Percentiles rank a stretch among this genome's conserved stretches.
Evolutionary conservation across 1,140 invertebrate genomes (phyloP).

Genomic region (Anadara kagoshimensis): DNA sequence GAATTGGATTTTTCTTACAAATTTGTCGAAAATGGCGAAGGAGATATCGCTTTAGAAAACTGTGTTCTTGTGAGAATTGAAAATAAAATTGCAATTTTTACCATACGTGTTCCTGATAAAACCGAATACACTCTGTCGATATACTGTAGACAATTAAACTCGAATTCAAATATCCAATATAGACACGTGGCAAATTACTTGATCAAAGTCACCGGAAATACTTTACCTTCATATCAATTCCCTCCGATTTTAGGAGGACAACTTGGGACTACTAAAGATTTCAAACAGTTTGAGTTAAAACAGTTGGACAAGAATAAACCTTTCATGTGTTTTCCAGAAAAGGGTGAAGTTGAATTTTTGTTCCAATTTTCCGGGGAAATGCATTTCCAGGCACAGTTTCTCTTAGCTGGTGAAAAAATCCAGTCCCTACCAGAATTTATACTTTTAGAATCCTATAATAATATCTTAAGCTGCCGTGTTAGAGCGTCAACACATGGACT

Average conservation of each 20-base stretch:
- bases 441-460: too few species aligned
- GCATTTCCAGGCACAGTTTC: too few species aligned
- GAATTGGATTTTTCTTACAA: slow-evolving; percentile 55
- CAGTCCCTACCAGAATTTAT: too few species aligned
- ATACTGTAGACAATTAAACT: slow-evolving; percentile 45
- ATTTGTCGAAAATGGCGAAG: slow-evolving; percentile 45
- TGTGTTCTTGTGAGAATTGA: slow-evolving; percentile 47
- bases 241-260: slow-evolving; percentile 43
- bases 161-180: slow-evolving; percentile 38
- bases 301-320: too few species aligned
- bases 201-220: slow-evolving; percentile 50
- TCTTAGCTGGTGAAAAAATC: too few species aligned
- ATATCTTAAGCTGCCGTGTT: too few species aligned
- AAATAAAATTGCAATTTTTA: slow-evolving; percentile 47
- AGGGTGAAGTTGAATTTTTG: too few species aligned
- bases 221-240: slow-evolving; percentile 45
- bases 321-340: too few species aligned
- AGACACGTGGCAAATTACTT: slow-evolving; percentile 50
- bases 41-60: slow-evolving; percentile 33
- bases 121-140: slow-evolving; percentile 53
- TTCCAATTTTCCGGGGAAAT: too few species aligned
- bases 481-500: too few species aligned
- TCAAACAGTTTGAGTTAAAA: slow-evolving; percentile 38
- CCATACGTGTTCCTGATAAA: slow-evolving; percentile 44
- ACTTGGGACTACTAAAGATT: slow-evolving; percentile 45